These are phyloP conservation scores for Andrena marginata DNA, from an alignment of 2,888 invertebrate species.

Conservation along the genomic window DNA sequence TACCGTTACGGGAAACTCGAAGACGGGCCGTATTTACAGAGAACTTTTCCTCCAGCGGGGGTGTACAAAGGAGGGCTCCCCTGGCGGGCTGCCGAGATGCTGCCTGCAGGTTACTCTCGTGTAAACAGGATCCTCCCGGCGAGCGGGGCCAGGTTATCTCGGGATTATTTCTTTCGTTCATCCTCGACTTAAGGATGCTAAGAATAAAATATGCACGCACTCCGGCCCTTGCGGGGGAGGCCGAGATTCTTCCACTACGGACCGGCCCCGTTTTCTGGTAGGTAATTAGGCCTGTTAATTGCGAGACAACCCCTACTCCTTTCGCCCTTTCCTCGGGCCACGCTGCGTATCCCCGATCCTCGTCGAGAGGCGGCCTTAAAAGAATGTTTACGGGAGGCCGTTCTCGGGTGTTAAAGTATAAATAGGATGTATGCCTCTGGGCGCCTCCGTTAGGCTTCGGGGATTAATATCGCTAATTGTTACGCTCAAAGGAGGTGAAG, in stretches of 20 bases:
- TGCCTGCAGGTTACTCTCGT: conserved; percentile 66
- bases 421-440: conserved; percentile 72
- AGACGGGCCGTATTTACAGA: conserved; percentile 66
- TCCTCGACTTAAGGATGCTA: conserved; percentile 73
- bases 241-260: conserved; percentile 52
- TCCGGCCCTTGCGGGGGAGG: conserved; percentile 54
- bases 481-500: conserved; percentile 78
- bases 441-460: conserved; percentile 62
- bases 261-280: conserved; percentile 72
- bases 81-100: conserved; percentile 33
- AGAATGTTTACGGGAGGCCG: conserved; percentile 78
- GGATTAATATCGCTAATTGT: conserved; percentile 83
- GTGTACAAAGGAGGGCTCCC: conserved; percentile 52
- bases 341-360: conserved; percentile 43
- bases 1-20: conserved; percentile 55
- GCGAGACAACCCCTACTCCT: conserved; percentile 57
- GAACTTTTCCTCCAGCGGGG: conserved; percentile 62
- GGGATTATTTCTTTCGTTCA: conserved; percentile 76
- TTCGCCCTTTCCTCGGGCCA: conserved; percentile 35
- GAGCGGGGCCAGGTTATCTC: conserved; percentile 61
- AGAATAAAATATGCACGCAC: conserved; percentile 80
- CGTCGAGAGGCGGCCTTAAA: conserved; percentile 66
- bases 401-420: conserved; percentile 75
- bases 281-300: conserved; percentile 81
- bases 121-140: conserved; percentile 64